A percentile compares a stretch with the other conserved stretches of the same genome.
phyloP scores from a whole-genome alignment of 2,888 invertebrate genomes.

The Meliscaeva auricollis region DNA sequence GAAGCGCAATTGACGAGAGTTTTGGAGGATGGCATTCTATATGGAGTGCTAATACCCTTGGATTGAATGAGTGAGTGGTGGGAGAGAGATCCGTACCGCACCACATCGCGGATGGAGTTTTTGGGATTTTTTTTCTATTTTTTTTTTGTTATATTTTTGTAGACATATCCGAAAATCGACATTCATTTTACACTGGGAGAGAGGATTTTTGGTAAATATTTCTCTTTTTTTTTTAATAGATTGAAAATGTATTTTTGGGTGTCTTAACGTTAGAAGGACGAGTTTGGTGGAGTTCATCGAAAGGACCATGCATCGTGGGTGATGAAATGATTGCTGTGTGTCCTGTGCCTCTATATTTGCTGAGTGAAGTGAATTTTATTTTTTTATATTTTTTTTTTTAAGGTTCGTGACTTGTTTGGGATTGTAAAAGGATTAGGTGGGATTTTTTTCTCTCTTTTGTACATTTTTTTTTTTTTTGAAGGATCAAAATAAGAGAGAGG shows the following conservation, averaged over 20 bases:
- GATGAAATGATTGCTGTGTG: slow-evolving; percentile 66
- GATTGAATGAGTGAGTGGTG: slow-evolving; percentile 19
- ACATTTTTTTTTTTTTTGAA: slow-evolving; percentile 3
- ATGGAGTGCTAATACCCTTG: slow-evolving; percentile 34
- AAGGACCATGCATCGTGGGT: slow-evolving; percentile 47
- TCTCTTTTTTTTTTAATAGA: slow-evolving; percentile 44
- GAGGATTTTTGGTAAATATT: slow-evolving; percentile 59
- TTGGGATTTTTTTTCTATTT: slow-evolving; percentile 17
- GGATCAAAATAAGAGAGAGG: slow-evolving; percentile 44
- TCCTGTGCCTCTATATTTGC: slow-evolving; percentile 67
- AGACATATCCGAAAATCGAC: slow-evolving; percentile 48
- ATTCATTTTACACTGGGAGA: slow-evolving; percentile 23
- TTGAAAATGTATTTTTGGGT: slow-evolving; percentile 57
- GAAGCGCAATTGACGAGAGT: slow-evolving; percentile 59
- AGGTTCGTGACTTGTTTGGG: slow-evolving; percentile 47
- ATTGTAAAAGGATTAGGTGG: slow-evolving; percentile 64
- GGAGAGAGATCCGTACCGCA: not conserved
- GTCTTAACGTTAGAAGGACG: not conserved
- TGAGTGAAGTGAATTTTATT: slow-evolving; percentile 59
- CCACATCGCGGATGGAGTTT: slow-evolving; percentile 37
- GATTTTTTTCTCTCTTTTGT: slow-evolving; percentile 7
- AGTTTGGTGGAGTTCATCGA: slow-evolving; percentile 41
- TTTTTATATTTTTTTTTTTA: not conserved
- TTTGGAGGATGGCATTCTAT: slow-evolving; percentile 18
- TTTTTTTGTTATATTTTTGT: slow-evolving; percentile 8